Evolutionary conservation across 2,888 invertebrate genomes (phyloP), one percentile per base, ranked within the genome.

Genomic region (Trissoscelio sp.): DNA sequence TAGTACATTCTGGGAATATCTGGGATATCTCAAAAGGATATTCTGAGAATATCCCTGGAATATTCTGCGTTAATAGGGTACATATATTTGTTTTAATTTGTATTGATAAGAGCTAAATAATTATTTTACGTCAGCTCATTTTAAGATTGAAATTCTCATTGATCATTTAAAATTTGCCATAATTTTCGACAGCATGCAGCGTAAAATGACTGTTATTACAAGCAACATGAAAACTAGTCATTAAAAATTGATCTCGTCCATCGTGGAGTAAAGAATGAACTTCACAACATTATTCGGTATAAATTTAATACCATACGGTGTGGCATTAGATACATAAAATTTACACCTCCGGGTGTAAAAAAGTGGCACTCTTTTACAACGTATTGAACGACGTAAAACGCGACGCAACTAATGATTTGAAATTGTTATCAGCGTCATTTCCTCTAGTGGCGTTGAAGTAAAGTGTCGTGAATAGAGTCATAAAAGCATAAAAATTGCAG

Each of bases 401-500:
- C 18, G 39, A 53, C 69, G 14, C 24, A 57, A 55, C 58, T 66
- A 66, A 66, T 66, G 66, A 66, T 67, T 67, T 37, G 14, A 64
- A 64, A 64, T 64, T 37, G 46, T 72, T 79, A 72, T 66, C 79
- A 79, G 74, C 74, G 48, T 74, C 69, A 66, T 75, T 80, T 74
- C 66, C 70, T 64, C 18, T n/a, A 12, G 18, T n/a, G 66, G 75
- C 69, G 73, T 64, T 69, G 51, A 77, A 66, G 60, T 31, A 51
- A 77, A 67, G 70, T 72, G 75, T 77, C 72, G 72, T 72, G 75
- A 75, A 77, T 81, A 60, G 77, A 81, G 78, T 58, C 73, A 74
- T 81, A 81, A 81, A 78, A 78, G 78, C 73, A 81, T 73, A 78
- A 81, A 81, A 81, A 81, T 77, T 77, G 81, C 67, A 74, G 78